A percentile compares a stretch with the other conserved stretches of the same genome.
Conservation (phyloP, 2,888 invertebrate species). For the Xylota sylvarum region DNA sequence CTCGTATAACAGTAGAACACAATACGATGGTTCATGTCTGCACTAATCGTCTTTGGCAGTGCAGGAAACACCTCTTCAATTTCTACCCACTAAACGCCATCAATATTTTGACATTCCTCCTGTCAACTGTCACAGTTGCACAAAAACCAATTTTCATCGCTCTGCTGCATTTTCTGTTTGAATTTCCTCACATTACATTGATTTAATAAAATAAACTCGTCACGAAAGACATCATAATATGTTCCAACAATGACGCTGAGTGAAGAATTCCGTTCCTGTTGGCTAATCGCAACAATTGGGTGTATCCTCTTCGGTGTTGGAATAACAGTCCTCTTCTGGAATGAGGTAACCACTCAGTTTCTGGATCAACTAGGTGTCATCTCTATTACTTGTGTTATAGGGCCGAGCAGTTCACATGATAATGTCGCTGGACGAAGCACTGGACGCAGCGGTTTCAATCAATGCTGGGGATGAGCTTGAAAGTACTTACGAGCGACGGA, state of each 20-base stretch:
- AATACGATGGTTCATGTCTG: neutral
- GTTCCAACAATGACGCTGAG: constrained; percentile 78
- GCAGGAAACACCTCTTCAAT: neutral
- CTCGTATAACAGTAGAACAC: constrained; percentile 1
- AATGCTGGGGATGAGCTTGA: constrained; percentile 90
- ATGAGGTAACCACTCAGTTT: constrained; percentile 88
- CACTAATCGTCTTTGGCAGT: neutral
- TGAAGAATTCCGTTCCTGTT: constrained; percentile 84
- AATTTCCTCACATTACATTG: neutral
- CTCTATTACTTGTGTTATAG: constrained; percentile 83
- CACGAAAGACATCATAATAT: constrained; percentile 13
- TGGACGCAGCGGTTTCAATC: constrained; percentile 86
- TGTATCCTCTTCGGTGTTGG: constrained; percentile 88
- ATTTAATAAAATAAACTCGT: constrained; percentile 17
- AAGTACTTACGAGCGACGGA: constrained; percentile 89
- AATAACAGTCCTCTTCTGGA: constrained; percentile 91
- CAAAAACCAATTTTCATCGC: neutral
- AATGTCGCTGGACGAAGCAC: constrained; percentile 91
- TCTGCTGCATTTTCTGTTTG: constrained; percentile 2
- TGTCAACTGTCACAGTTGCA: constrained; percentile 13
- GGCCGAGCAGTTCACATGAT: constrained; percentile 92
- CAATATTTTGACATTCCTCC: neutral
- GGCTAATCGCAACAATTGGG: constrained; percentile 91
- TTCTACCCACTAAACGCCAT: neutral
- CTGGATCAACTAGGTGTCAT: neutral